phyloP scores from a whole-genome alignment of 2,888 invertebrate genomes.

The Phorcus lineatus region DNA sequence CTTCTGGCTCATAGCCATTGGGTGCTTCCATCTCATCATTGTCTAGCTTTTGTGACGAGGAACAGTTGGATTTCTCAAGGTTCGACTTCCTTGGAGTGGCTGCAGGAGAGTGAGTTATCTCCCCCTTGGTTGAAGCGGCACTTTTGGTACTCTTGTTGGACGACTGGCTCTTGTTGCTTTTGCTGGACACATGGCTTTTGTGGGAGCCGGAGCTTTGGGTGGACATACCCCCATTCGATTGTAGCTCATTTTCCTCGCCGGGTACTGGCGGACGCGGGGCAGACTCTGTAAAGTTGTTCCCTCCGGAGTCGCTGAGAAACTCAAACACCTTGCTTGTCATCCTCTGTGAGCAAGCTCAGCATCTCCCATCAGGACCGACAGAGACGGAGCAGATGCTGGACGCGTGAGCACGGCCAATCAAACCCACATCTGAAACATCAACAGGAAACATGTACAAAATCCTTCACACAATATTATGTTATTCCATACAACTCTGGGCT shows the following conservation, averaged over 20 bases:
- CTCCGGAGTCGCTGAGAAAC: slow-evolving; percentile 70
- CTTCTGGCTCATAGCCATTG: slow-evolving; percentile 80
- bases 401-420: not conserved
- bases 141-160: slow-evolving; percentile 60
- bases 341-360: slow-evolving; percentile 30
- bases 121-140: slow-evolving; percentile 60
- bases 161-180: slow-evolving; percentile 42
- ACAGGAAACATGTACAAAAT: too few species aligned
- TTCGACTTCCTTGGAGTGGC: slow-evolving; percentile 72
- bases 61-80: slow-evolving; percentile 57
- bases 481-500: not conserved
- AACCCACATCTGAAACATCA: slow-evolving; percentile 15
- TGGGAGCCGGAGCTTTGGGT: slow-evolving; percentile 71
- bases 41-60: slow-evolving; percentile 37
- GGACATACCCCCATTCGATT: slow-evolving; percentile 72
- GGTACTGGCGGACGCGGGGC: slow-evolving; percentile 73
- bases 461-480: too few species aligned
- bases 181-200: slow-evolving; percentile 67
- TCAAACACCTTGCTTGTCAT: slow-evolving; percentile 67
- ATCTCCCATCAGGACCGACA: slow-evolving; percentile 1
- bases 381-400: not conserved
- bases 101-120: slow-evolving; percentile 64
- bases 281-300: slow-evolving; percentile 71
- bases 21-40: slow-evolving; percentile 75
- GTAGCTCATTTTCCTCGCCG: slow-evolving; percentile 74